phyloP scores from a whole-genome alignment of 2,888 invertebrate species.

The Pseudococcus jackbeardsleyi region DNA sequence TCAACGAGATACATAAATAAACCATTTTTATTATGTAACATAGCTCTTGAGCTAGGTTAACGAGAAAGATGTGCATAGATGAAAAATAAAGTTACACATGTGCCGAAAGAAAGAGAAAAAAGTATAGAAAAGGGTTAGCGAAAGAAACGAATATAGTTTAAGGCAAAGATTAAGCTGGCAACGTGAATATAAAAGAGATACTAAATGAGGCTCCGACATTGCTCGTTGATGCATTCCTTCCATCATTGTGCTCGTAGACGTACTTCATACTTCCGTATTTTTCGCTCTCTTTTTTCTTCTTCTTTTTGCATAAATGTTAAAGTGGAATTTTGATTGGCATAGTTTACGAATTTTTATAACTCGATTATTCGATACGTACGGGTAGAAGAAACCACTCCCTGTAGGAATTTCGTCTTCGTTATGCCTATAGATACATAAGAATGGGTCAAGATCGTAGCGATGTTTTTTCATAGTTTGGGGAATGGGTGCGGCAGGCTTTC shows the following conservation, averaged over 20 bases:
- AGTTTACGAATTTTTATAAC: constrained; percentile 18
- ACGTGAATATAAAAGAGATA: constrained; percentile 12
- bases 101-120: neutral
- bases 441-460: neutral
- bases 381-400: neutral
- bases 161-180: constrained; percentile 13
- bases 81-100: constrained; percentile 28
- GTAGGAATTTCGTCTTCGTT: neutral
- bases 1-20: neutral
- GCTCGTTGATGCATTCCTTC: constrained; percentile 19
- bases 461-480: neutral
- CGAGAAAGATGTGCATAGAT: constrained; percentile 23
- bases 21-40: constrained; percentile 24
- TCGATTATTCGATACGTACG: neutral
- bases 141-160: constrained; percentile 23
- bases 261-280: constrained; percentile 11
- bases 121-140: neutral
- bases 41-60: neutral
- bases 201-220: constrained; percentile 28
- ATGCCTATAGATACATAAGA: neutral
- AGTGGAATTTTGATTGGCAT: constrained; percentile 24
- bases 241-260: neutral
- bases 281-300: neutral
- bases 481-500: neutral
- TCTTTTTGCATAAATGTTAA: neutral